These are phyloP conservation scores for Drosophila kurseongensis DNA, from an alignment of 1,140 invertebrate species.

Conservation along the genomic window DNA sequence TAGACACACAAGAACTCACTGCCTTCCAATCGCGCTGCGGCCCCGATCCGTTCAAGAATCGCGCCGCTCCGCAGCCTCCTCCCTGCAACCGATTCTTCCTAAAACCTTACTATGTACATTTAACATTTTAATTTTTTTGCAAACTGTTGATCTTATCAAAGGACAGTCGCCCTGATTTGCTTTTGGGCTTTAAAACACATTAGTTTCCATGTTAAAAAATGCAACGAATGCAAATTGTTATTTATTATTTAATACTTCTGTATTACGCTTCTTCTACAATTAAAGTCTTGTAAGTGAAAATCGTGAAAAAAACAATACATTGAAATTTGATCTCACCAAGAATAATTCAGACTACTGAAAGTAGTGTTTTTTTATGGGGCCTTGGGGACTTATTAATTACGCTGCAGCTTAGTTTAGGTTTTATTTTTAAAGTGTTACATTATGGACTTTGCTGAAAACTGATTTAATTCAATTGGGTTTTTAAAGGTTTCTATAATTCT, in stretches of 20 bases:
- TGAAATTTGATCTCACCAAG: slow-evolving; percentile 80
- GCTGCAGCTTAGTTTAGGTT: too few species aligned
- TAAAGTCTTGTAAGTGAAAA: slow-evolving; percentile 70
- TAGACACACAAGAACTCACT: slow-evolving; percentile 63
- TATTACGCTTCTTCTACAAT: slow-evolving; percentile 65
- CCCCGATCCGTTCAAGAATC: slow-evolving; percentile 55
- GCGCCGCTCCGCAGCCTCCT: slow-evolving; percentile 37
- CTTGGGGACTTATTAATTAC: background rate
- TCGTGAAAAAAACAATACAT: slow-evolving; percentile 69
- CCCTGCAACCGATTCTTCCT: slow-evolving; percentile 72
- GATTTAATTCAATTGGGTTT: too few species aligned
- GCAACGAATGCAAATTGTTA: slow-evolving; percentile 80
- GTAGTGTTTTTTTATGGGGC: background rate
- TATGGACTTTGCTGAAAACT: too few species aligned
- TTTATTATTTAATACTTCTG: slow-evolving; percentile 80
- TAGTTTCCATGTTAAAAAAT: slow-evolving; percentile 73
- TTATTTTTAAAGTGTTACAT: too few species aligned
- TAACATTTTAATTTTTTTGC: slow-evolving; percentile 67
- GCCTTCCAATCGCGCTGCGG: slow-evolving; percentile 65
- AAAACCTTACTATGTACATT: slow-evolving; percentile 70
- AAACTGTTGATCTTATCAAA: slow-evolving; percentile 73
- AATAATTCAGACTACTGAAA: slow-evolving; percentile 2
- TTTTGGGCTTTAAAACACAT: slow-evolving; percentile 58
- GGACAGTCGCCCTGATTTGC: slow-evolving; percentile 52
- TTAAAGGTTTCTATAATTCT: too few species aligned